Conservation (phyloP, 2,797 vertebrate species). For the Enteromius radiatus region DNA sequence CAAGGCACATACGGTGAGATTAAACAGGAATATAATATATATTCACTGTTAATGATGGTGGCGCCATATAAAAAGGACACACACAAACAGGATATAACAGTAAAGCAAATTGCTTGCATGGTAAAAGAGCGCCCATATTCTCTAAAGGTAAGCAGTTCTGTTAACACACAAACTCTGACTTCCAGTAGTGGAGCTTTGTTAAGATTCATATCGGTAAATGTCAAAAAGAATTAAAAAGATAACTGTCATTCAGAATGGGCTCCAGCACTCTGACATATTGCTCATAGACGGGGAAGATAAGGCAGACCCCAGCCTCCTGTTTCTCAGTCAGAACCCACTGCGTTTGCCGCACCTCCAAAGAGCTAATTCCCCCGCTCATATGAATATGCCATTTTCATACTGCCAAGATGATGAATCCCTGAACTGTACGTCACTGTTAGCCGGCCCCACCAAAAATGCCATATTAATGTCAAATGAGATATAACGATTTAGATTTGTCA, state of each 20-base stretch:
- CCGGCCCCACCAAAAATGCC: slow-evolving; percentile 82
- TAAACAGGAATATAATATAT: slow-evolving; percentile 20
- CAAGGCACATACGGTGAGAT: slow-evolving; percentile 58
- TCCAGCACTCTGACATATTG: slow-evolving; percentile 64
- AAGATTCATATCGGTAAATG: slow-evolving; percentile 81
- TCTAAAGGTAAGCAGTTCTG: slow-evolving; percentile 74
- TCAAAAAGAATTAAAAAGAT: slow-evolving; percentile 81
- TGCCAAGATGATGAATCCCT: slow-evolving; percentile 70
- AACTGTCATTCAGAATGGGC: slow-evolving; percentile 75
- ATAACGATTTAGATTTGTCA: slow-evolving; percentile 78
- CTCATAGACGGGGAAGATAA: slow-evolving; percentile 71
- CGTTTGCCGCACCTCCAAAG: slow-evolving; percentile 65
- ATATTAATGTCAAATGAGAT: slow-evolving; percentile 85
- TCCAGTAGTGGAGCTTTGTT: slow-evolving; percentile 57
- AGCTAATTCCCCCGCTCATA: slow-evolving; percentile 79
- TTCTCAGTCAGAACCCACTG: slow-evolving; percentile 52
- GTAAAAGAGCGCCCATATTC: slow-evolving; percentile 65
- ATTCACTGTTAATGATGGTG: neutral
- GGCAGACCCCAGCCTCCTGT: slow-evolving; percentile 63
- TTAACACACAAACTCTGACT: slow-evolving; percentile 73
- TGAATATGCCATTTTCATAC: slow-evolving; percentile 77
- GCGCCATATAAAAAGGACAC: neutral
- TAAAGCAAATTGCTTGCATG: slow-evolving; percentile 67
- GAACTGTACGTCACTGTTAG: slow-evolving; percentile 72
- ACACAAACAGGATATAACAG: slow-evolving; percentile 44